phyloP scores from a whole-genome alignment of 2,888 invertebrate genomes.

The Drosophila formosana region DNA sequence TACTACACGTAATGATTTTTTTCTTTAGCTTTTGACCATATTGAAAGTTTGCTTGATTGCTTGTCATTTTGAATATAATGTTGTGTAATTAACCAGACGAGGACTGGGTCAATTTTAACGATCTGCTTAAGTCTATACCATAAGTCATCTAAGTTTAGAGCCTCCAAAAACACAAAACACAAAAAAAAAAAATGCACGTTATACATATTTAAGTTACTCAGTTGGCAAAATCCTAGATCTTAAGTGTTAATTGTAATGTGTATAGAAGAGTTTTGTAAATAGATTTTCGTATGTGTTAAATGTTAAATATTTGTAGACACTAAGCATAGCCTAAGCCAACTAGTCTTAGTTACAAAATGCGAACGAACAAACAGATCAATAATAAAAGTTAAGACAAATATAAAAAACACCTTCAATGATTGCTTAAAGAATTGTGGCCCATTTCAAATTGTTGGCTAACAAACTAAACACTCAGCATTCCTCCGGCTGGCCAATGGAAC shows the following conservation, averaged over 20 bases:
- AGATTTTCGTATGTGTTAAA: conserved; percentile 66
- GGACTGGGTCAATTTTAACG: conserved; percentile 75
- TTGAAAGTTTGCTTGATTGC: conserved; percentile 59
- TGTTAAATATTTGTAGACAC: conserved; percentile 72
- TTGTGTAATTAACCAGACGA: conserved; percentile 12
- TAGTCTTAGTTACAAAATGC: conserved; percentile 76
- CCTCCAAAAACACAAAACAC: conserved; percentile 31
- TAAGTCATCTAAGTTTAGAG: conserved; percentile 74
- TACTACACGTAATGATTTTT: conserved; percentile 1
- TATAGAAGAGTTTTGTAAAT: conserved; percentile 69
- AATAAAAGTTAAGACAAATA: conserved; percentile 64
- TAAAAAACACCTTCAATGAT: conserved; percentile 24
- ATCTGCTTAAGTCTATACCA: conserved; percentile 63
- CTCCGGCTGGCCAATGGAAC: not conserved
- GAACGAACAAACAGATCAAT: conserved; percentile 65
- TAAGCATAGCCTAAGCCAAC: conserved; percentile 67
- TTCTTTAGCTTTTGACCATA: conserved; percentile 24
- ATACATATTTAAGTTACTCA: conserved; percentile 39
- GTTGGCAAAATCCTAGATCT: conserved; percentile 43
- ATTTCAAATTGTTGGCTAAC: not conserved
- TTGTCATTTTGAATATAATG: conserved; percentile 37
- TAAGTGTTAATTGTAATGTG: conserved; percentile 73
- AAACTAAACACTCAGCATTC: not conserved
- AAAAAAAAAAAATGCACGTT: conserved; percentile 29
- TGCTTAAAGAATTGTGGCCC: not conserved